Evolutionary conservation across 2,888 invertebrate species (phyloP), one percentile per base, ranked within the genome.

Genomic region (Xylota segnis): DNA sequence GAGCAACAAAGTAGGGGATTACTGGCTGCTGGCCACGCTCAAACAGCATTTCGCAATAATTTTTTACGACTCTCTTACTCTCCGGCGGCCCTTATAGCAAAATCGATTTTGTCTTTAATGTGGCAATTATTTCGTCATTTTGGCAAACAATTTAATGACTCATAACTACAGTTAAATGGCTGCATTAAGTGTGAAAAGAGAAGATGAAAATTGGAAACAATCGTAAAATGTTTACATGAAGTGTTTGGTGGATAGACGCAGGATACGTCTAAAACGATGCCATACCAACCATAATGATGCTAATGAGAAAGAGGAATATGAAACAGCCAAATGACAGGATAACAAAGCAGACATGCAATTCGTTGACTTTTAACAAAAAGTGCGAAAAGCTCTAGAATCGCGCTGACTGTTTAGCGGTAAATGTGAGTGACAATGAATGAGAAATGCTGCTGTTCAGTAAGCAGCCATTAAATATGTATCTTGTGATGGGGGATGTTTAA

Each of bases 61-160:
- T 77, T 71, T 70, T 70, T 65, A 77, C 56, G 52, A 61, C 52
- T 56, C 65, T 65, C 58, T 40, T 43, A 34, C 66, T 54, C 65
- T 59, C 29, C 14, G 45, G 43, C 14, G 45, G 43, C 37, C 50
- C 66, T 72, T 68, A 37, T 68, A 61, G 56, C 52, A 78, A 59
- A 66, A 83, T 78, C 78, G 83, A 83, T 78, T 78, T 54, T 68
- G 72, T 74, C 83, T 83, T 78, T 72, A 83, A 78, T 68, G 78
- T 83, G 78, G 66, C 83, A 78, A 83, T 83, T 83, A 83, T 68
- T 78, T 78, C 66, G 72, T 72, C 59, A 72, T 83, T 83, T 78
- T 78, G 66, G 72, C 68, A 78, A 74, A 78, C 83, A 83, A 83
- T 83, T 83, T 83, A 83, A 83, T 78, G 78, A 78, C 78, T 83